phyloP scores from a whole-genome alignment of 2,113 vertebrate genomes.

The Elaphurus davidianus region DNA sequence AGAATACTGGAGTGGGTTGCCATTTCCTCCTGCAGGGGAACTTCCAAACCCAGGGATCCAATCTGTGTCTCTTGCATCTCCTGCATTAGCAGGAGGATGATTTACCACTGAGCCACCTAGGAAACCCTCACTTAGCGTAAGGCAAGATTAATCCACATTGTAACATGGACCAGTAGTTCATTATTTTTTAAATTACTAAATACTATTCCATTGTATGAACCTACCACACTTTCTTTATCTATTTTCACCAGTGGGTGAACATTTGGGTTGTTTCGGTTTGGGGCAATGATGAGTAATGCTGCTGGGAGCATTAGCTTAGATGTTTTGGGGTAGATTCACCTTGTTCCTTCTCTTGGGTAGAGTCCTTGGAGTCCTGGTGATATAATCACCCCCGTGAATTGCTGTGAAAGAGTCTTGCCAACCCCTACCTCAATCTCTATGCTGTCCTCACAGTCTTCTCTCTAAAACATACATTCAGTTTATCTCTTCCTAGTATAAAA shows the following conservation, averaged over 20 bases:
- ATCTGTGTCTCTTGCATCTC: rapidly evolving
- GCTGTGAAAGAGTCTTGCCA: background rate
- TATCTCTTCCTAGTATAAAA: background rate
- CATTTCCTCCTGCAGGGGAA: background rate
- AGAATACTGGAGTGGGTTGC: background rate
- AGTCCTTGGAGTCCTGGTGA: background rate
- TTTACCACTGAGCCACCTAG: background rate
- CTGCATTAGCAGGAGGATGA: background rate
- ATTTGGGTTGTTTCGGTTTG: background rate
- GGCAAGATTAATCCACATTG: background rate
- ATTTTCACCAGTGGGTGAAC: background rate
- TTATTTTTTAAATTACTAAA: background rate
- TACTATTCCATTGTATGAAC: too few relatives aligned
- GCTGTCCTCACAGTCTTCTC: rapidly evolving
- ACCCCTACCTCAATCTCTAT: background rate
- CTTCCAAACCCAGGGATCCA: background rate
- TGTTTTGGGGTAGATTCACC: background rate
- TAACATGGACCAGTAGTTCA: background rate
- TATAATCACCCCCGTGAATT: background rate
- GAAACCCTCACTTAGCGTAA: background rate
- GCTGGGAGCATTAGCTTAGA: background rate
- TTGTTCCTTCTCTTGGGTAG: background rate
- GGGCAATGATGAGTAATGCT: background rate
- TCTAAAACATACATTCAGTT: background rate
- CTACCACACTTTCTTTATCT: background rate